phyloP scores from a whole-genome alignment of 2,888 invertebrate species.

The Epinotia nisella region DNA sequence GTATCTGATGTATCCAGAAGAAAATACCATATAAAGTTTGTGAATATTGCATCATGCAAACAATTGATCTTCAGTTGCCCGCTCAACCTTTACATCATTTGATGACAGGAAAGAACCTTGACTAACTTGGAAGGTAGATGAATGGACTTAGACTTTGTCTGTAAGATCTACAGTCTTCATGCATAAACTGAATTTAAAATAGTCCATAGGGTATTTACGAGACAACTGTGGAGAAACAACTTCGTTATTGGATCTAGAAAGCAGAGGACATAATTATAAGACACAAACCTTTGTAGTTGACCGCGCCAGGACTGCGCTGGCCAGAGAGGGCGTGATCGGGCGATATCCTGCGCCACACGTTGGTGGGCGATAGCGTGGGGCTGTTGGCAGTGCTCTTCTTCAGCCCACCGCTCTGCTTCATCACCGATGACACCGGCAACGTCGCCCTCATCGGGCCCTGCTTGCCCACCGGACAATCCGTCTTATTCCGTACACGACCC shows the following conservation, averaged over 20 bases:
- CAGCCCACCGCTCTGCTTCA: conserved; percentile 86
- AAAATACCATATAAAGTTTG: no score
- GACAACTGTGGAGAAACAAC: no score
- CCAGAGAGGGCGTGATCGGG: conserved; percentile 89
- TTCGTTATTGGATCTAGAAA: background rate
- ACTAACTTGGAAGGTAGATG: no score
- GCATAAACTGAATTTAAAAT: background rate
- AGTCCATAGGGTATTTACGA: no score
- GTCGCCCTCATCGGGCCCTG: conserved; percentile 91
- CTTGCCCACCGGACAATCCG: conserved; percentile 85
- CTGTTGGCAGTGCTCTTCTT: conserved; percentile 86
- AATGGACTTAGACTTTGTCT: background rate
- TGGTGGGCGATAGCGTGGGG: conserved; percentile 87
- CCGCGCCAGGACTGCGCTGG: conserved; percentile 89
- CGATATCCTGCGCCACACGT: conserved; percentile 88
- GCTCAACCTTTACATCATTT: background rate
- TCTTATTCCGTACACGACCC: conserved; percentile 87
- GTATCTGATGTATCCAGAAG: no score
- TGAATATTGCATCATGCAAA: no score
- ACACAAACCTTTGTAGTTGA: conserved; percentile 87
- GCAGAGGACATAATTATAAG: background rate
- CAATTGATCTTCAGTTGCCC: no score
- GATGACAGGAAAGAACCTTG: no score
- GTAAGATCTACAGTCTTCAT: background rate
- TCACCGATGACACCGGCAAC: conserved; percentile 89